Conservation (phyloP, 2,113 vertebrate species). For the Nymphicus hollandicus region DNA sequence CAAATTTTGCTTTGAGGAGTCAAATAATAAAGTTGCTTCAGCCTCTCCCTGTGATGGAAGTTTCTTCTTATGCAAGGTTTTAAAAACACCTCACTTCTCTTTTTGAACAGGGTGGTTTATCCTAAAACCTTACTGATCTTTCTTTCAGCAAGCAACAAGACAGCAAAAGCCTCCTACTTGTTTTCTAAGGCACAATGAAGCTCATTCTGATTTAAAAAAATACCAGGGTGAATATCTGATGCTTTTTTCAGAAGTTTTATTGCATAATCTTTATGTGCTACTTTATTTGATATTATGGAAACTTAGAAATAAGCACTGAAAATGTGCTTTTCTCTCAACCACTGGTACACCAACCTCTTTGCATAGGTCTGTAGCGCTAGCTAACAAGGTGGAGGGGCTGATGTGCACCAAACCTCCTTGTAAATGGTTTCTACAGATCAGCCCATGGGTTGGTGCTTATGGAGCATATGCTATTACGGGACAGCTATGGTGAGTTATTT, state of each 20-base stretch:
- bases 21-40: neutral
- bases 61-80: neutral
- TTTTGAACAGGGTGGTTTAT: neutral
- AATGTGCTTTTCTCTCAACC: neutral
- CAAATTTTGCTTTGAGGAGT: neutral
- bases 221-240: neutral
- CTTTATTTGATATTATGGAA: neutral
- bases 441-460: neutral
- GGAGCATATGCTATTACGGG: neutral
- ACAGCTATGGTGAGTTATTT: neutral
- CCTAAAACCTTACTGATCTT: neutral
- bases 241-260: neutral
- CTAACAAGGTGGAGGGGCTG: accelerated
- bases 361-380: neutral
- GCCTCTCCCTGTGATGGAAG: neutral
- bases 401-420: neutral
- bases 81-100: neutral
- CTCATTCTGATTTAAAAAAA: neutral
- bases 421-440: neutral
- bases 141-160: neutral
- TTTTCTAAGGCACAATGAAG: neutral
- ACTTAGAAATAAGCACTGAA: neutral
- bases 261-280: neutral
- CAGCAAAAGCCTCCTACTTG: neutral
- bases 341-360: neutral